These are phyloP conservation scores for Chaenocephalus aceratus DNA, from an alignment of 2,113 vertebrate genomes.

Conservation along the genomic window DNA sequence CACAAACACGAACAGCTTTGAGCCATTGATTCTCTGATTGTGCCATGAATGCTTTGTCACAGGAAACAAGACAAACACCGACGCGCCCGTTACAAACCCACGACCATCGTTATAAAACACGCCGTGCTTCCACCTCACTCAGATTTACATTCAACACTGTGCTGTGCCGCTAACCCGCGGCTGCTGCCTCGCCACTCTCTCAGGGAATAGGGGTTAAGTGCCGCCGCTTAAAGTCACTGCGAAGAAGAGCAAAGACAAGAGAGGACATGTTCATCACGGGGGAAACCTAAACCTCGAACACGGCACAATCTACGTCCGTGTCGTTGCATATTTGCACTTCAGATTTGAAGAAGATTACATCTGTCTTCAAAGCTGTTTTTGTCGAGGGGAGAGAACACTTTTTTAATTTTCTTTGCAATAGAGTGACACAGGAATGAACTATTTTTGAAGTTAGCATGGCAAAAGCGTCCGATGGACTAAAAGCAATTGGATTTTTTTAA, in stretches of 20 bases:
- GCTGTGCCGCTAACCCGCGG: slow-evolving; percentile 32
- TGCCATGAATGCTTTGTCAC: slow-evolving; percentile 73
- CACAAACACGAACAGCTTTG: slow-evolving; percentile 71
- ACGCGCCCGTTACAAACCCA: slow-evolving; percentile 53
- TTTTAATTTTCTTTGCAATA: background rate
- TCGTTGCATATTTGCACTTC: slow-evolving; percentile 29
- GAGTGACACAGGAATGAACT: too few relatives aligned
- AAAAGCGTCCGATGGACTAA: too few relatives aligned
- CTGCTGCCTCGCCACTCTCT: slow-evolving; percentile 36
- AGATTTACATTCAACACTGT: slow-evolving; percentile 70
- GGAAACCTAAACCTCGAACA: slow-evolving; percentile 17
- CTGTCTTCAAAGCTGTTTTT: background rate
- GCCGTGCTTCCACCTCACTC: slow-evolving; percentile 14
- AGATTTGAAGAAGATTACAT: background rate
- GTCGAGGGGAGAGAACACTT: background rate
- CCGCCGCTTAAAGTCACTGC: slow-evolving; percentile 41
- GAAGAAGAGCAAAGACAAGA: slow-evolving; percentile 49
- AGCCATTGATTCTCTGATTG: slow-evolving; percentile 66
- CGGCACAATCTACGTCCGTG: slow-evolving; percentile 45
- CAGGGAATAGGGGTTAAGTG: slow-evolving; percentile 20
- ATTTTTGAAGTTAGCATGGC: too few relatives aligned
- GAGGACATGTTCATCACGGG: slow-evolving; percentile 40
- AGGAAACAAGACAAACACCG: slow-evolving; percentile 58
- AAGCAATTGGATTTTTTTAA: too few relatives aligned
- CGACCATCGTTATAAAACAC: slow-evolving; percentile 45